Conservation (phyloP, 1,140 invertebrate genomes). For the Chelonus insularis region DNA sequence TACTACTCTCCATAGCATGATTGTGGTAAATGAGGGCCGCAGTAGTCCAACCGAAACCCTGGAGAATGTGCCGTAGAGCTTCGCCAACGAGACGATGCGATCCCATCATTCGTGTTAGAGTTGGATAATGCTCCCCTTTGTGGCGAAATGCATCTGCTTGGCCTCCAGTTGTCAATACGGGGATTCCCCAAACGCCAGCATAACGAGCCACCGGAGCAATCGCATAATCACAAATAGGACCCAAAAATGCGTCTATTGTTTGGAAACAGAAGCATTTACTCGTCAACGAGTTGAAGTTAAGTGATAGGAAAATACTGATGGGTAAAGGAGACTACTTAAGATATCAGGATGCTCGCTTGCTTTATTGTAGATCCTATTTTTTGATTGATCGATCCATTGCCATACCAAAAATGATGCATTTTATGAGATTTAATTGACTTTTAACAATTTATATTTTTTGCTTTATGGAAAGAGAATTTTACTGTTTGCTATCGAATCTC, state of each 20-base stretch:
- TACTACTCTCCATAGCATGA: slow-evolving; percentile 59
- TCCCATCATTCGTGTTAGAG: slow-evolving; percentile 85
- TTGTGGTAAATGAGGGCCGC: slow-evolving; percentile 75
- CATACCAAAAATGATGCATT: too few relatives aligned
- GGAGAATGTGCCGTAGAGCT: slow-evolving; percentile 70
- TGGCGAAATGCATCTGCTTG: slow-evolving; percentile 78
- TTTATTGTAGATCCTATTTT: too few relatives aligned
- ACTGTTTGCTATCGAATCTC: too few relatives aligned
- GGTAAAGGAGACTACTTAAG: too few relatives aligned
- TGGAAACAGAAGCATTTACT: too few relatives aligned
- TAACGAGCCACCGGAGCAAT: slow-evolving; percentile 88
- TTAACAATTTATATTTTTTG: too few relatives aligned
- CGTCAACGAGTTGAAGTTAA: too few relatives aligned
- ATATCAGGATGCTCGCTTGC: too few relatives aligned
- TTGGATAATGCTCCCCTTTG: slow-evolving; percentile 71
- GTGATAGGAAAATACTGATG: too few relatives aligned
- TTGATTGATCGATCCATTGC: too few relatives aligned
- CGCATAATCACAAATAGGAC: slow-evolving; percentile 89
- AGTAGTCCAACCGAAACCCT: slow-evolving; percentile 73
- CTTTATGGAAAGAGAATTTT: too few relatives aligned
- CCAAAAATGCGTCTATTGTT: slow-evolving; percentile 79
- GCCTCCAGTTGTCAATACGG: slow-evolving; percentile 82
- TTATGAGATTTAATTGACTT: too few relatives aligned
- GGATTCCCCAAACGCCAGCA: slow-evolving; percentile 84
- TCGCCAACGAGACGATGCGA: slow-evolving; percentile 75